Evolutionary conservation across 2,113 vertebrate species (phyloP).

Genomic region (Hemicordylus capensis): DNA sequence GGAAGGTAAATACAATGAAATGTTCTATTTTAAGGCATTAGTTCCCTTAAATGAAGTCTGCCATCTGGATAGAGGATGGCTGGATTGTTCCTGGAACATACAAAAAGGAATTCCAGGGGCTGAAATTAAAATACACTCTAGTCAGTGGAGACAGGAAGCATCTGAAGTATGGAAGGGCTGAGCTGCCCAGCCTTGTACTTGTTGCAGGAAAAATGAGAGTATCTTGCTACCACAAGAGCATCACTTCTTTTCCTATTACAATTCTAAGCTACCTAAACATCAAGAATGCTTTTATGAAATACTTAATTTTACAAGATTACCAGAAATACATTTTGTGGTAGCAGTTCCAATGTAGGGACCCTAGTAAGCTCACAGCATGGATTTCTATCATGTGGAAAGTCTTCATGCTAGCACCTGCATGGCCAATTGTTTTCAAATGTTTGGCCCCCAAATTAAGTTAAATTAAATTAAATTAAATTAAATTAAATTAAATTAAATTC

Average conservation of each 20-base stretch:
- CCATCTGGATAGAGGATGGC: constrained; percentile 68
- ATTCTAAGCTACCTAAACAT: background rate
- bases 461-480: too few relatives aligned
- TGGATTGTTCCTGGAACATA: constrained; percentile 67
- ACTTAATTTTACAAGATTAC: background rate
- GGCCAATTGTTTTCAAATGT: background rate
- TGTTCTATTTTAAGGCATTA: constrained; percentile 52
- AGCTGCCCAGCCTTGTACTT: constrained; percentile 27
- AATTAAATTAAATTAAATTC: too few relatives aligned
- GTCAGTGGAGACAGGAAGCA: constrained; percentile 64
- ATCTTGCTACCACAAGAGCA: background rate
- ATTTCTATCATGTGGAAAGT: background rate
- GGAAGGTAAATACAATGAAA: constrained; percentile 59
- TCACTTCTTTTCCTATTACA: background rate
- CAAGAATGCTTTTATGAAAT: too few relatives aligned
- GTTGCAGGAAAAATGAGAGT: constrained; percentile 17
- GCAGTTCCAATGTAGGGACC: background rate
- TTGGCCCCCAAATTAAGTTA: background rate
- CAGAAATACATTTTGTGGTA: background rate
- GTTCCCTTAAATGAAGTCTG: constrained; percentile 61
- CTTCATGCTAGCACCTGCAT: too few relatives aligned
- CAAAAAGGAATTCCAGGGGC: constrained; percentile 68
- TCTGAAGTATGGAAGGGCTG: constrained; percentile 52
- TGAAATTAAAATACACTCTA: constrained; percentile 64
- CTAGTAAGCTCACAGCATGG: background rate